Evolutionary conservation across 1,140 invertebrate species (phyloP).

Genomic region (Drosophila pruinosa): DNA sequence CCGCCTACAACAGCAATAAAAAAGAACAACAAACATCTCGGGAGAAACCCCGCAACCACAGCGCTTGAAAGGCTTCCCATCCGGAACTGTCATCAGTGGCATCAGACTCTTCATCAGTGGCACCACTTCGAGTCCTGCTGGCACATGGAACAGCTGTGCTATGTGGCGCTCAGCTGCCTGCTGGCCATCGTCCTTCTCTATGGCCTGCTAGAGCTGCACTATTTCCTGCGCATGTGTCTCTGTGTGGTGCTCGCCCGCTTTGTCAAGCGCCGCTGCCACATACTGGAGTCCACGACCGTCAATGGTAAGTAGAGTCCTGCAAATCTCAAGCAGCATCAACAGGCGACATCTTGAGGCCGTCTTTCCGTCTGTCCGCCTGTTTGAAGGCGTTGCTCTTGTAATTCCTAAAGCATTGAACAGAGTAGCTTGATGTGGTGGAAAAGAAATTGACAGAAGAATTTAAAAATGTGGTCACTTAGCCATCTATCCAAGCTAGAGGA

Average conservation of each 20-base stretch:
- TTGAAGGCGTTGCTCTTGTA: no score
- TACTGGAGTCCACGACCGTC: conserved; percentile 87
- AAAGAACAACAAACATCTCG: background rate
- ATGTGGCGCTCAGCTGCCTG: conserved; percentile 62
- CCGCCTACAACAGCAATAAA: background rate
- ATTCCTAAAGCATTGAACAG: no score
- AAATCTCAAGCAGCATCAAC: conserved; percentile 8
- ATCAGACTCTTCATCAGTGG: background rate
- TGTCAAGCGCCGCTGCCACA: conserved; percentile 86
- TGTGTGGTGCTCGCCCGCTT: conserved; percentile 86
- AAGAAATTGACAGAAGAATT: no score
- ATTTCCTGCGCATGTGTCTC: conserved; percentile 87
- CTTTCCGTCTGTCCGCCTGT: no score
- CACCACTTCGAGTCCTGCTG: background rate
- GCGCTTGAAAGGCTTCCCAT: conserved; percentile 58
- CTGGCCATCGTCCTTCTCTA: conserved; percentile 84
- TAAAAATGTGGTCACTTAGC: no score
- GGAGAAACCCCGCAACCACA: background rate
- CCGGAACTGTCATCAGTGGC: background rate
- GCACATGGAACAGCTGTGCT: conserved; percentile 65
- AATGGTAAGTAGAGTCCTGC: conserved; percentile 84
- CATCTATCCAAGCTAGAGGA: no score
- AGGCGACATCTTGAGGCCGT: no score
- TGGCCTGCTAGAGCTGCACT: conserved; percentile 86
- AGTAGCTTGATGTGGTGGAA: no score